Base-by-base conservation (phyloP, 1,140 invertebrate genomes). In the Anadara kagoshimensis region DNA sequence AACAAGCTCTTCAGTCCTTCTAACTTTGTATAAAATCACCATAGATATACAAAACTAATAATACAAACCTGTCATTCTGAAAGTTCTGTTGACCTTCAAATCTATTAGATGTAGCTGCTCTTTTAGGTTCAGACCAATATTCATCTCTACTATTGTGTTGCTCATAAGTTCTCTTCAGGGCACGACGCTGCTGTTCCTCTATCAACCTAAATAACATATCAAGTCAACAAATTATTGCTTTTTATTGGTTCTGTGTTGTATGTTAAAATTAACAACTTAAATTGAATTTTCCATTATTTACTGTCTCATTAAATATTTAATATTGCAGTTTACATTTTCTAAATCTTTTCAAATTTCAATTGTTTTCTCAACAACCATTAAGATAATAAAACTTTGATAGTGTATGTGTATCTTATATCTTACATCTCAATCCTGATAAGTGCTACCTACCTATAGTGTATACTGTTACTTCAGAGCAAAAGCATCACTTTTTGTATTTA, bases 161-260 rank as follows among this genome's bases (percentile, higher is more conserved):
- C 1, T 83, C 80, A 63, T 72, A 82, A 5, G 82, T 69, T 74
- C 82, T 72, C 68, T 84, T 84, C 54, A 74, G 49, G 4, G 80
- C 76, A 43, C 76, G 64, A n/a, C 78, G 63, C 45, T 76, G 71
- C 53, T 68, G 51, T n/a, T 76, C 76, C 43, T 63, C 41, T 43
- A 49, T 49, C 11, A n/a, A 24, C 11, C n/a, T 11, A 11, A 41
- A 44, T 12, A 0, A 64, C n/a, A 51, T 49, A 18, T 14, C 57
- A 59, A 59, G 20, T n/a, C 59, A 47, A 62, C 14, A 12, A 51
- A 47, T 20, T 7, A 44, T 58, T 16, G 26, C 0, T 44, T 44
- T 16, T 18, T 12, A 44, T 1, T 22, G 11, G 11, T 1, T 26
- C 18, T 29, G 20, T 10, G 24, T 29, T 36, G 24, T 18, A 16